Evolutionary conservation across 2,113 vertebrate genomes (phyloP).

Genomic region (Salvelinus alpinus): DNA sequence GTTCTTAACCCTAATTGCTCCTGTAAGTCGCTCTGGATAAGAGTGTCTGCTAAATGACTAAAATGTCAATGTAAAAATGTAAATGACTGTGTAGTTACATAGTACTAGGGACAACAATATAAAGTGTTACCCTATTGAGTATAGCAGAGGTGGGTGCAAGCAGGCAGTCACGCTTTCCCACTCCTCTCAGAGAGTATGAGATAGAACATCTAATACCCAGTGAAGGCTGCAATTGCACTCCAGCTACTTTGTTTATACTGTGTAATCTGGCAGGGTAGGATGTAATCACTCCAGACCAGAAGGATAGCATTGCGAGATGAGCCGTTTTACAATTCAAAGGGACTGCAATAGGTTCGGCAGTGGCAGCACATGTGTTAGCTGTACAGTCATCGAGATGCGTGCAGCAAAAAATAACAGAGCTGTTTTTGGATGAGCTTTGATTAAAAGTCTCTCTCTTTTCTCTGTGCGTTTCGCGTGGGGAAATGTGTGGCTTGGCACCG

Average conservation of each 20-base stretch:
- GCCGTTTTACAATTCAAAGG: conserved; percentile 53
- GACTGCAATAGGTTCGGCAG: conserved; percentile 28
- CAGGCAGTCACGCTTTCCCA: conserved; percentile 6
- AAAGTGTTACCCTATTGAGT: conserved; percentile 14
- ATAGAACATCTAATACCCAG: conserved; percentile 30
- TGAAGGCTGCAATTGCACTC: conserved; percentile 12
- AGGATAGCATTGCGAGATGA: conserved; percentile 36
- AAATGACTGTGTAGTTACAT: no score
- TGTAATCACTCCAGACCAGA: no score
- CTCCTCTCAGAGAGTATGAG: conserved; percentile 10
- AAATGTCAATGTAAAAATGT: no score
- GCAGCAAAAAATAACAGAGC: conserved; percentile 56
- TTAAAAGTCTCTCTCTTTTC: conserved; percentile 48
- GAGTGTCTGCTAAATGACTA: no score
- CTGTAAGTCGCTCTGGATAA: no score
- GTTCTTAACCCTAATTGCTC: no score
- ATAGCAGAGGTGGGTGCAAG: conserved; percentile 13
- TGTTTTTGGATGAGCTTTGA: conserved; percentile 60
- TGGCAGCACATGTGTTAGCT: conserved; percentile 45
- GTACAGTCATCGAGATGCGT: conserved; percentile 39
- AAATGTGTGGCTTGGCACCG: conserved; percentile 64
- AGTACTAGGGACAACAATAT: no score
- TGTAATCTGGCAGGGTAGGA: conserved; percentile 34
- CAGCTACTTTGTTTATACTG: conserved; percentile 32
- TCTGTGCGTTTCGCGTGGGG: conserved; percentile 43